Evolutionary conservation across 2,113 vertebrate genomes (phyloP).

Genomic region (Sturnira hondurensis): DNA sequence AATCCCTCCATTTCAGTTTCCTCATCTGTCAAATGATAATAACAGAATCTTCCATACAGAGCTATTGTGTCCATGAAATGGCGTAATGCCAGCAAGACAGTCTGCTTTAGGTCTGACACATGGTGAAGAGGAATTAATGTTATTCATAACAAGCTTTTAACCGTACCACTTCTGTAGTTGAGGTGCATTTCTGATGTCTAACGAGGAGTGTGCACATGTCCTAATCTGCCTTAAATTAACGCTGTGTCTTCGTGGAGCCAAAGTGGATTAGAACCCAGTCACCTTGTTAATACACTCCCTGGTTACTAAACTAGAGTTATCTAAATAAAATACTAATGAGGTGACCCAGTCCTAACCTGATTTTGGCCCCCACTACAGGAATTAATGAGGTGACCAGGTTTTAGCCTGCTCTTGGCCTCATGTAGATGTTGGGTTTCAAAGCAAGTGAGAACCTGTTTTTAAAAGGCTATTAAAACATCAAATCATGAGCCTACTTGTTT

Average conservation of each 20-base stretch:
- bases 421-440: constrained; percentile 25
- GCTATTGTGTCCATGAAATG: not conserved
- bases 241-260: not conserved
- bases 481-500: not conserved
- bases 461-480: constrained; percentile 49
- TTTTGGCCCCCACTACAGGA: not conserved
- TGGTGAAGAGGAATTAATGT: not conserved
- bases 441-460: constrained; percentile 43
- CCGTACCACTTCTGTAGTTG: not conserved
- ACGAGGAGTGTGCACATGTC: not conserved
- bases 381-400: constrained; percentile 50
- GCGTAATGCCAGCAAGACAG: not conserved
- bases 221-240: not conserved
- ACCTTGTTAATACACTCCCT: constrained; percentile 1
- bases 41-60: not conserved
- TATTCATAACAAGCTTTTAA: not conserved
- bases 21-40: not conserved
- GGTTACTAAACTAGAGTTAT: not conserved
- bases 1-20: not conserved
- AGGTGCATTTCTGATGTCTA: not conserved
- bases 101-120: not conserved
- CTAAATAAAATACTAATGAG: constrained; percentile 26
- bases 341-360: not conserved
- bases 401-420: constrained; percentile 46
- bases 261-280: constrained; percentile 21